Evolutionary conservation across 2,888 invertebrate species (phyloP), one percentile per base, ranked within the genome.

Genomic region (Thyatira batis): DNA sequence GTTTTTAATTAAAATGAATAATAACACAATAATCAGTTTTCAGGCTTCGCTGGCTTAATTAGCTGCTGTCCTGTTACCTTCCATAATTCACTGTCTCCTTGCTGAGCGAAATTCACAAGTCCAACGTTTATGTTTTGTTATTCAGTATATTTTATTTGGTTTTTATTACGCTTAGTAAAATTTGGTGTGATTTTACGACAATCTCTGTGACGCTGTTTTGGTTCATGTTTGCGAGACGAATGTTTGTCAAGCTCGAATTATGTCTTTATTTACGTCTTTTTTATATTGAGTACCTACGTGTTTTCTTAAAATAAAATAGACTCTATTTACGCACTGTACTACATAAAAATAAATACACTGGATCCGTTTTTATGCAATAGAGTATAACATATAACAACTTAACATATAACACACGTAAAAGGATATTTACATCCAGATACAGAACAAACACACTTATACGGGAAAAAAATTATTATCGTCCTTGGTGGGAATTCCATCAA

Each of bases 21-120:
- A 69, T 67, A 65, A 66, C 65, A 61, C 63, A 69, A 70, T 71
- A 57, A 69, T 65, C 65, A 70, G 71, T 71, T 69, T 70, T 58
- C 61, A 61, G 57, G 60, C 66, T 60, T 61, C 59, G 50, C 55
- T 54, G 55, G 54, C 58, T 60, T 69, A 69, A 71, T 69, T 69
- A 69, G 64, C 69, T 48, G 27, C 28, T 20, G 48, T n/a, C n/a
- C 48, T 48, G 48, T 13, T 48, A 28, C 48, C 27, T 28, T 10
- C 27, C 27, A 27, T 48, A 48, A 48, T 48, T 48, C 27, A 48
- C 10, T 27, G 46, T 46, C 46, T 46, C 46, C 46, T 17, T 25
- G n/a, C n/a, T 45, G 13, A 45, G 39, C 39, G 5, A 2, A 39
- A 6, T 17, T 39, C 39, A 39, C 17, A 17, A 17, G 13, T 0